Evolutionary conservation across 2,888 invertebrate genomes (phyloP), one percentile per base, ranked within the genome.

Genomic region (Hydropsyche betteni): DNA sequence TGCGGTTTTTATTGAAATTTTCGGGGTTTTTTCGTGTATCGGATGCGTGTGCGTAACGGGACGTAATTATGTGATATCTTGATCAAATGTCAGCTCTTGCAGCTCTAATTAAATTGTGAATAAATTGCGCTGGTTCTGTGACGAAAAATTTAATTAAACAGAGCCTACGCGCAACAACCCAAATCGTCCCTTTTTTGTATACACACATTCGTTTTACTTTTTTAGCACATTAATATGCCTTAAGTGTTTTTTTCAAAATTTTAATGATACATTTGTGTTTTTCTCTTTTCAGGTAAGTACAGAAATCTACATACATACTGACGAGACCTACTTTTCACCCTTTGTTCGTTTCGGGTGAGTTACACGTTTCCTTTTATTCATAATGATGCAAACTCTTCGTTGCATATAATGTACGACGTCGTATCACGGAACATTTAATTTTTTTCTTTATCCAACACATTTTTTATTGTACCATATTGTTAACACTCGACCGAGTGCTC

Each of bases 281-380:
- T 64, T n/a, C 64, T 12, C 33, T 74, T 74, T 74, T 10, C 74
- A 74, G 74, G 74, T 74, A 53, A 74, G 74, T 74, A 74, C 68
- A 55, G 38, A 8, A 74, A 38, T 24, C 14, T 69, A 24, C 64
- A 50, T 14, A 36, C 38, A 44, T 69, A 69, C 52, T 50, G 36
- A 53, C 38, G 69, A 74, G 69, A 51, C 52, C 36, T 50, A 53
- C 52, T 68, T 69, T 38, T 52, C 69, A 36, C 44, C 33, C 7
- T 74, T 69, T 74, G 52, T 69, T 44, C 44, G 5, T 34, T 34
- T 55, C 10, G 55, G 74, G 74, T 74, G 74, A 74, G 74, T 74
- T 69, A 69, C 53, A 69, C 58, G 51, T 74, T 69, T 68, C 64
- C 33, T 74, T 74, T 73, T 73, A 52, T 68, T 68, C 74, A 34